Conservation (phyloP, 2,888 invertebrate species). For the Ectropis crepuscularia region DNA sequence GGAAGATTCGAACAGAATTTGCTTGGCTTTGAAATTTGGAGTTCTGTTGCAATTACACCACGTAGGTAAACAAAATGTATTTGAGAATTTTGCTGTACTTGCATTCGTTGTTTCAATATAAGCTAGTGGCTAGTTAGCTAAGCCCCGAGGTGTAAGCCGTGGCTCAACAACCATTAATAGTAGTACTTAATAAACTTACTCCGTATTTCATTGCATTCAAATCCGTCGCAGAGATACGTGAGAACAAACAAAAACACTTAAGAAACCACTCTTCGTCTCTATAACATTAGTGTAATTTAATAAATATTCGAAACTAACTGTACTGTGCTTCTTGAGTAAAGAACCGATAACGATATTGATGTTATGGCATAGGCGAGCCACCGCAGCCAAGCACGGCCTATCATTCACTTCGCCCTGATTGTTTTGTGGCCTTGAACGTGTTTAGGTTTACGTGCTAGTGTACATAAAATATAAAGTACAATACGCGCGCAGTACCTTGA, state of each 20-base stretch:
- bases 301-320: not conserved
- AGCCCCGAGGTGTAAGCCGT: no score
- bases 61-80: no score
- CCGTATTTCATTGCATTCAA: no score
- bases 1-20: conserved; percentile 1
- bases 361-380: conserved; percentile 43
- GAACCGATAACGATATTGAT: not conserved
- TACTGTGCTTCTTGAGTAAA: conserved; percentile 12
- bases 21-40: conserved; percentile 3
- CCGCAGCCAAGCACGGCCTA: conserved; percentile 45
- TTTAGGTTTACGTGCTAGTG: conserved; percentile 49
- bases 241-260: no score
- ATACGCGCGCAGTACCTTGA: conserved; percentile 20
- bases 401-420: conserved; percentile 48
- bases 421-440: conserved; percentile 61
- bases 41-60: not conserved
- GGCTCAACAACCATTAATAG: no score
- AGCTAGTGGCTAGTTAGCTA: no score
- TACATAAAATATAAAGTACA: conserved; percentile 36
- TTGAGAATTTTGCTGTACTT: not conserved
- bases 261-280: no score
- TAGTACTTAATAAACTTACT: no score
- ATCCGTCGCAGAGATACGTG: no score
- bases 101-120: not conserved
- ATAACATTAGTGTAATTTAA: not conserved